Conservation (phyloP, 2,888 invertebrate species). For the Reticulitermes lucifugus region DNA sequence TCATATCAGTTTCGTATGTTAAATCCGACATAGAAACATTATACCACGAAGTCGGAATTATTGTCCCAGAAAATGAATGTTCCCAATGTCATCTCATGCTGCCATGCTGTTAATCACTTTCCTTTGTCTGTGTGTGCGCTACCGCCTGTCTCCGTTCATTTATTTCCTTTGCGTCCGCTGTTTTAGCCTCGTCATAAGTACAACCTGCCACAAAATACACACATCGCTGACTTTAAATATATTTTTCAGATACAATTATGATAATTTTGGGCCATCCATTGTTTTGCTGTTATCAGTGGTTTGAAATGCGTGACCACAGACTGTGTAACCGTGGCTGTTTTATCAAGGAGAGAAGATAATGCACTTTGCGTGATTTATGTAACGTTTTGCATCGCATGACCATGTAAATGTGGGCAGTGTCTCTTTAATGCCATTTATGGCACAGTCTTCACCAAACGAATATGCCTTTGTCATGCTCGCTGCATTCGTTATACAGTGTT, state of each 20-base stretch:
- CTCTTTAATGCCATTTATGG: too few species aligned
- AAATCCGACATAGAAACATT: background rate
- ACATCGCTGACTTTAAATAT: background rate
- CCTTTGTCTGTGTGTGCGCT: conserved; percentile 3
- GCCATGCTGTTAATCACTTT: conserved; percentile 17
- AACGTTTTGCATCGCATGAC: background rate
- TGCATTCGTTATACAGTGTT: too few species aligned
- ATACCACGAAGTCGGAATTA: background rate
- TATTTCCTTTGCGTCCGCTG: background rate
- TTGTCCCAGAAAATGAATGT: conserved; percentile 17
- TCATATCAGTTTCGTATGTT: too few species aligned
- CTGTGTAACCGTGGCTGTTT: too few species aligned
- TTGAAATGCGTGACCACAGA: background rate
- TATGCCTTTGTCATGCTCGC: too few species aligned
- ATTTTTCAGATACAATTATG: background rate
- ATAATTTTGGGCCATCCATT: background rate
- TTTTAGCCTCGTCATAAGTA: background rate
- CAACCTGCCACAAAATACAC: background rate
- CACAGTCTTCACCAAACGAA: too few species aligned
- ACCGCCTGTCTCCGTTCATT: conserved; percentile 16
- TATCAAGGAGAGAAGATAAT: background rate
- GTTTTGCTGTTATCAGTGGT: background rate
- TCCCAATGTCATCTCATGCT: background rate
- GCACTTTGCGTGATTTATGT: background rate
- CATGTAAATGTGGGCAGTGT: background rate